Evolutionary conservation across 2,113 vertebrate genomes (phyloP).

Genomic region (Aspidoscelis tigris): DNA sequence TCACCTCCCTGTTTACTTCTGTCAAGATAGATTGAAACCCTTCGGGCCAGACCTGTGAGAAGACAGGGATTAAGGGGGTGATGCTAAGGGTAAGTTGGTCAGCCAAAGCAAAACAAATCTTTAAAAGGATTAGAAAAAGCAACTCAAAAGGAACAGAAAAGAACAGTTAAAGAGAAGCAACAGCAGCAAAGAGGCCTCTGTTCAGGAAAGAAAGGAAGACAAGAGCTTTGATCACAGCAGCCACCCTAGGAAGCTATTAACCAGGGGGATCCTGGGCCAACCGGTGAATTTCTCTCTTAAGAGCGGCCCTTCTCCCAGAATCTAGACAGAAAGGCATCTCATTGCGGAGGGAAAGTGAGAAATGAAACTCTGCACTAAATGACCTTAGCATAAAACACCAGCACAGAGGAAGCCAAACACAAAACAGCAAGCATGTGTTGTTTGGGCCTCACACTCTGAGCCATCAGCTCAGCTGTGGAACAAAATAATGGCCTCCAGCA

Average conservation of each 20-base stretch:
- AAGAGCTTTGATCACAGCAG: constrained; percentile 5
- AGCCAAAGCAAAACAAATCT: constrained; percentile 55
- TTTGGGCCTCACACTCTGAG: not conserved
- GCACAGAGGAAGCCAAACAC: not conserved
- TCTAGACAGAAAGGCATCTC: not conserved
- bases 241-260: constrained; percentile 34
- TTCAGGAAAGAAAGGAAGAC: constrained; percentile 22
- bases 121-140: constrained; percentile 41
- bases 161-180: constrained; percentile 50
- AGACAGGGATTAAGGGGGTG: constrained; percentile 65
- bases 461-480: fast-evolving
- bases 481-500: not conserved
- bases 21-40: constrained; percentile 92
- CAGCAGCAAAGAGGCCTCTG: constrained; percentile 51
- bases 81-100: constrained; percentile 44
- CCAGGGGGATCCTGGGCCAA: not conserved
- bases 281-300: constrained; percentile 5
- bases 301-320: not conserved
- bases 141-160: constrained; percentile 30
- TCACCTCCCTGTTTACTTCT: constrained; percentile 94
- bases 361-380: not conserved
- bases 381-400: not conserved
- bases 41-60: constrained; percentile 88
- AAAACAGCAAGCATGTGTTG: not conserved
- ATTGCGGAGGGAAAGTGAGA: not conserved